phyloP scores from a whole-genome alignment of 1,140 invertebrate species.

The Bradysia coprophila region DNA sequence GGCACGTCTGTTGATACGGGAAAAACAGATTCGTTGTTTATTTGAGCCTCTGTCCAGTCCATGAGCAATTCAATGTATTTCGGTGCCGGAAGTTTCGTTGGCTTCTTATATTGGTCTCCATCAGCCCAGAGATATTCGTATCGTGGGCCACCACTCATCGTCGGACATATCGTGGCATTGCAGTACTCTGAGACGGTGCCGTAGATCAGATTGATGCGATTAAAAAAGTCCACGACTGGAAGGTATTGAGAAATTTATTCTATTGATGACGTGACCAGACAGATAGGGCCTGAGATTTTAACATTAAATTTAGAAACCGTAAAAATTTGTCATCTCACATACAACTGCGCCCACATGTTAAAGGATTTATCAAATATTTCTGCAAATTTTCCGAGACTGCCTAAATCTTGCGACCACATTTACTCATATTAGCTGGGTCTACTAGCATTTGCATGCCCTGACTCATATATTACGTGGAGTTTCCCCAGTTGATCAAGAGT shows the following conservation, averaged over 20 bases:
- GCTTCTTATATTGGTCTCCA: conserved; percentile 70
- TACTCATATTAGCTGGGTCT: too few species aligned
- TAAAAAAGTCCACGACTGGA: conserved; percentile 90
- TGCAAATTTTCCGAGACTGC: too few species aligned
- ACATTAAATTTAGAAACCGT: too few species aligned
- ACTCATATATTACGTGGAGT: too few species aligned
- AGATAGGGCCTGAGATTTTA: too few species aligned
- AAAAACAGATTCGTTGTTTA: conserved; percentile 78
- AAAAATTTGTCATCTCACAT: too few species aligned
- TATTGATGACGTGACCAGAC: too few species aligned
- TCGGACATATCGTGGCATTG: conserved; percentile 69
- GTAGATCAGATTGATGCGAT: conserved; percentile 85
- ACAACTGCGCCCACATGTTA: too few species aligned
- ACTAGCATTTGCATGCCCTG: too few species aligned
- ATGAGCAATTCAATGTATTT: conserved; percentile 77
- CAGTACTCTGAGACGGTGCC: conserved; percentile 82
- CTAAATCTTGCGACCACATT: too few species aligned
- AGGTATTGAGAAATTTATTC: conserved; percentile 9
- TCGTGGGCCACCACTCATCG: conserved; percentile 74
- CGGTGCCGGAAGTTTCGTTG: conserved; percentile 69
- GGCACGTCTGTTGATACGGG: conserved; percentile 65
- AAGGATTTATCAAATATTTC: too few species aligned
- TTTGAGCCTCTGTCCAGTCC: conserved; percentile 89
- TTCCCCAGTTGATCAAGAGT: too few species aligned
- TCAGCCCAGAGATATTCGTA: conserved; percentile 94